Conservation (phyloP, 2,113 vertebrate genomes). For the Heliornis fulica region DNA sequence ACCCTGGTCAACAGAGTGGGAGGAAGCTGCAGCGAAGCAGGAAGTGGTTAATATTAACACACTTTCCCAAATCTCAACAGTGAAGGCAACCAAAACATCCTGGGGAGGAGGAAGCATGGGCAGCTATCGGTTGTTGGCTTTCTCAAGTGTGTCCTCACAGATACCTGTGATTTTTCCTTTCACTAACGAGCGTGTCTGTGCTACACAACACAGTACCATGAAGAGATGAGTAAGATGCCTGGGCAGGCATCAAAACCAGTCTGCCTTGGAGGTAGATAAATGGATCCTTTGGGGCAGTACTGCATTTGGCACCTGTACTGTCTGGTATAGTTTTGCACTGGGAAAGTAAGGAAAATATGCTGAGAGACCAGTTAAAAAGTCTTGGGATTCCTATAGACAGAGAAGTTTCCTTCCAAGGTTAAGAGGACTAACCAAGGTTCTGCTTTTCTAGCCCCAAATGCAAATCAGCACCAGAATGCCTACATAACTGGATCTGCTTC, state of each 20-base stretch:
- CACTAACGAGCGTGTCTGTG: neutral
- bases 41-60: neutral
- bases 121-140: neutral
- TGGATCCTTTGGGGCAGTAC: neutral
- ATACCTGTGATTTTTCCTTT: neutral
- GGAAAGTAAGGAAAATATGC: neutral
- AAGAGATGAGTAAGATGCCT: neutral
- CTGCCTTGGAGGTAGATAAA: neutral
- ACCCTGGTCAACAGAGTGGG: neutral
- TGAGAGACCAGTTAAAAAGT: neutral
- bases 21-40: neutral
- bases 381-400: neutral
- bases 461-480: neutral
- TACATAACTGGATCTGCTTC: neutral
- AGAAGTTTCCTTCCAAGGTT: neutral
- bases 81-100: neutral
- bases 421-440: neutral
- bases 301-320: neutral
- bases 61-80: neutral
- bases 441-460: neutral
- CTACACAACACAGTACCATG: neutral
- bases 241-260: neutral
- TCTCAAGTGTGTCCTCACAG: neutral
- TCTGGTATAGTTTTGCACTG: neutral
- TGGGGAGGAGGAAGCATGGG: neutral